Evolutionary conservation across 2,113 vertebrate species (phyloP), one percentile per base, ranked within the genome.

Genomic region (Pomatorhinus ruficollis): DNA sequence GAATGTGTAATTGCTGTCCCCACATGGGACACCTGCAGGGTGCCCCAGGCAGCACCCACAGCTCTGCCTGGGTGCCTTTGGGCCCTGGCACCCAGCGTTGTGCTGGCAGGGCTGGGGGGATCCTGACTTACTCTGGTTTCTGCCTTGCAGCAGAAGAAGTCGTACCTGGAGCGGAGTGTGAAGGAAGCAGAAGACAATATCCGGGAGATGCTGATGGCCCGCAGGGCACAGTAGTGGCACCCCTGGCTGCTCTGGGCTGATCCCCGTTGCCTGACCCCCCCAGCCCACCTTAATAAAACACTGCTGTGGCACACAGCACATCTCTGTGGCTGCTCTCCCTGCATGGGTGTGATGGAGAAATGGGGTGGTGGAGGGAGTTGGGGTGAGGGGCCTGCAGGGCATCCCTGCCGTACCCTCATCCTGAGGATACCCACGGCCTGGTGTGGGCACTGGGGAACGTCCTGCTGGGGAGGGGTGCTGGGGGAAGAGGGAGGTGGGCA

Each of bases 101-200:
- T 79, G 40, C 49, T 39, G 47, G 20, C 27, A 27, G 35, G 6
- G 42, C n/a, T 22, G 11, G 7, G 39, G 37, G 15, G 4, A n/a
- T 54, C 44, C 47, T 90, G 81, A 94, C 78, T 69, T 22, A 12
- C 60, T 91, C 40, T 81, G 59, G 15, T 74, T 96, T 53, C 84
- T 93, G 83, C 95, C 90, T 92, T 97, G 28, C 98, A 99, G 99
- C 99, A 99, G 97, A 99, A 98, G 97, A 99, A 99, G 94, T 98
- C 98, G 2, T 99, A 99, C 95, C 98, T 99, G 94, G 99, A 99
- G 95, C 98, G 99, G 92, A 99, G 99, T 0, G 99, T 99, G 78
- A 99, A 99, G 93, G 99, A 99, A 72, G 99, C 99, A 1, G 99
- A 99, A 69, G 99, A 99, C 95, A 99, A 99, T 90, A 99, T 99